Base-by-base conservation (phyloP, 2,888 invertebrate genomes). In the Abrostola triplasia region DNA sequence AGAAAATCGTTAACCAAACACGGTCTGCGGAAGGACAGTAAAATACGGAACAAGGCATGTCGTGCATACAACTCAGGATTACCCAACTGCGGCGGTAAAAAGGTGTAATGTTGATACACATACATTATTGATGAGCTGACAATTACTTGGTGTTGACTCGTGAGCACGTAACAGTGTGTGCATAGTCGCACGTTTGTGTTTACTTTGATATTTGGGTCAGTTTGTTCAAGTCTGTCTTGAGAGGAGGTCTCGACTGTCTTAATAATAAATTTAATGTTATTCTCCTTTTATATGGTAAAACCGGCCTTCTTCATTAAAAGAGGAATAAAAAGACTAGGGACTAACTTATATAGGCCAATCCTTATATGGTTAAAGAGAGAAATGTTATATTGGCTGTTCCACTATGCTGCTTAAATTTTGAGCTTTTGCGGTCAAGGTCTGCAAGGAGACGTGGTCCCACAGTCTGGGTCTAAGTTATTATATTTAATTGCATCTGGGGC, bases 31-130 rank as follows among this genome's bases (percentile, higher is more conserved):
- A 73, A 76, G 67, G 74, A 77, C 42, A 77, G 77, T 77, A 36
- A n/a, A 53, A 65, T 53, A 61, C 64, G 75, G 75, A 76, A 76
- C 51, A 47, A 38, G n/a, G 13, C 24, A 59, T 60, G 9, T n/a
- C 7, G 36, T 48, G 48, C 11, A 40, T 53, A 44, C 59, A 44
- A 49, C 24, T 24, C 5, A 11, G 37, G 37, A 37, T 73, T 66
- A 76, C 64, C 38, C 64, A 76, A 77, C 64, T 24, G 49, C n/a
- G 52, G 38, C 35, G 7, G 10, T 61, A 67, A 73, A 74, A 68
- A 72, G 64, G 72, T 76, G 78, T 69, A 63, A 76, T 74, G 60
- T 70, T 54, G 58, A 62, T 69, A 67, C 53, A 69, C 56, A 74
- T 73, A 57, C 66, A 73, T 73, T 68, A 74, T 74, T 66, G 5